phyloP scores from a whole-genome alignment of 2,888 invertebrate species.

The Aethes cnicana region DNA sequence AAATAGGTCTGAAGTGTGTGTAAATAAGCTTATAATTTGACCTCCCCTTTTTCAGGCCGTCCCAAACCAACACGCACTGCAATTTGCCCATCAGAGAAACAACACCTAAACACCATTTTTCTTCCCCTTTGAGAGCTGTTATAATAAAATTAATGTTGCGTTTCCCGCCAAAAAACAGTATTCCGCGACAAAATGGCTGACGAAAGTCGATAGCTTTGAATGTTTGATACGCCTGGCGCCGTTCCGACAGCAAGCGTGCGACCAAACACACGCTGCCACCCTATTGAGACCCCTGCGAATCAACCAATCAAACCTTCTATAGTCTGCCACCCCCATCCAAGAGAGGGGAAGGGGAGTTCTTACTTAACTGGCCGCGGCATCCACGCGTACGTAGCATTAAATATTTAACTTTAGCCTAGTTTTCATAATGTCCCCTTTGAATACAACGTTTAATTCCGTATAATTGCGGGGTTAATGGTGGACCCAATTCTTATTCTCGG shows the following conservation, averaged over 20 bases:
- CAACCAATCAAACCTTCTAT: conserved; percentile 14
- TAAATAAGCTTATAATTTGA: no score
- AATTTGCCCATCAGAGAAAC: conserved; percentile 18
- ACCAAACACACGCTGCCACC: conserved; percentile 37
- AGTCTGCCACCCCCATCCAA: not conserved
- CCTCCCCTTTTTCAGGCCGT: no score
- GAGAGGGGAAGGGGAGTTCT: conserved; percentile 34
- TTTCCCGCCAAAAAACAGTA: conserved; percentile 46
- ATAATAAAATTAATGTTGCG: conserved; percentile 50
- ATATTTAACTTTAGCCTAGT: conserved; percentile 48
- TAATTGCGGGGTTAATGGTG: conserved; percentile 39
- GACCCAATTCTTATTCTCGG: conserved; percentile 34
- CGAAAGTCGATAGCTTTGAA: conserved; percentile 54
- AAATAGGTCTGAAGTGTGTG: no score
- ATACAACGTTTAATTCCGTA: conserved; percentile 41
- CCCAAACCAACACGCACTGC: conserved; percentile 9
- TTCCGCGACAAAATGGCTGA: conserved; percentile 48
- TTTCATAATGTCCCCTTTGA: conserved; percentile 44
- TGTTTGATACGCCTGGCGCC: conserved; percentile 49
- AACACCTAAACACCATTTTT: conserved; percentile 35
- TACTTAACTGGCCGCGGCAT: conserved; percentile 30
- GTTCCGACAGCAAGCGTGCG: conserved; percentile 36
- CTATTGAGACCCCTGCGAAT: conserved; percentile 33
- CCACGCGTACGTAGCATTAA: conserved; percentile 44
- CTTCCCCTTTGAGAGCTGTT: conserved; percentile 39